These are phyloP conservation scores for Bos javanicus DNA, from an alignment of 2,113 vertebrate species.

Conservation along the genomic window DNA sequence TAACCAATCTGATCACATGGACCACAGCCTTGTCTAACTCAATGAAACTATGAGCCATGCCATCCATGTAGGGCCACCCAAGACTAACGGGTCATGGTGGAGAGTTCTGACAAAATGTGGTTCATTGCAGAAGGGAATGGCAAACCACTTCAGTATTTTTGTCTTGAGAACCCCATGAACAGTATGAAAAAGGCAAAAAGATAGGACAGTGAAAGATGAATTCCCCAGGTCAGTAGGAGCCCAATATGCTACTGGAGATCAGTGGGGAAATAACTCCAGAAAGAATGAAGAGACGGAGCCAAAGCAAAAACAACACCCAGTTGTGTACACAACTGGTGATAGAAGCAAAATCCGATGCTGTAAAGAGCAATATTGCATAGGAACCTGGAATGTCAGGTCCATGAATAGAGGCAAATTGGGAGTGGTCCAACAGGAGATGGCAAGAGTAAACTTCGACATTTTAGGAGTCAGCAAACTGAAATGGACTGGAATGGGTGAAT, in stretches of 20 bases:
- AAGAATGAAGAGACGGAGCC: not conserved
- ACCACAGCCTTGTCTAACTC: not conserved
- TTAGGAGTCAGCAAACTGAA: not conserved
- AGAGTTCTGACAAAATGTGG: not conserved
- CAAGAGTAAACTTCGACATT: not conserved
- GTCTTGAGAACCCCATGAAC: not conserved
- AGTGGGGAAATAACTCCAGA: not conserved
- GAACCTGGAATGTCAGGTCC: not conserved
- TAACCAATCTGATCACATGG: not conserved
- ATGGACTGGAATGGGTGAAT: not conserved
- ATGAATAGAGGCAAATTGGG: not conserved
- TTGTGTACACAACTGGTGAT: not conserved
- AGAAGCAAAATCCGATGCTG: fast-evolving
- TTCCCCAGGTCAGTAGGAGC: not conserved
- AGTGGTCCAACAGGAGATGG: not conserved
- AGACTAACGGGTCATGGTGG: not conserved
- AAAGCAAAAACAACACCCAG: not conserved
- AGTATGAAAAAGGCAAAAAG: not conserved
- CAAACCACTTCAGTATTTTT: not conserved
- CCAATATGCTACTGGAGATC: not conserved
- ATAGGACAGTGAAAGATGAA: not conserved
- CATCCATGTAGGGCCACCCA: not conserved
- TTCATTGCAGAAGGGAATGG: not conserved
- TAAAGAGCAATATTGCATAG: not conserved
- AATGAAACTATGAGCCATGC: not conserved